These are phyloP conservation scores for Motacilla alba DNA, from an alignment of 2,113 vertebrate genomes.

Conservation along the genomic window DNA sequence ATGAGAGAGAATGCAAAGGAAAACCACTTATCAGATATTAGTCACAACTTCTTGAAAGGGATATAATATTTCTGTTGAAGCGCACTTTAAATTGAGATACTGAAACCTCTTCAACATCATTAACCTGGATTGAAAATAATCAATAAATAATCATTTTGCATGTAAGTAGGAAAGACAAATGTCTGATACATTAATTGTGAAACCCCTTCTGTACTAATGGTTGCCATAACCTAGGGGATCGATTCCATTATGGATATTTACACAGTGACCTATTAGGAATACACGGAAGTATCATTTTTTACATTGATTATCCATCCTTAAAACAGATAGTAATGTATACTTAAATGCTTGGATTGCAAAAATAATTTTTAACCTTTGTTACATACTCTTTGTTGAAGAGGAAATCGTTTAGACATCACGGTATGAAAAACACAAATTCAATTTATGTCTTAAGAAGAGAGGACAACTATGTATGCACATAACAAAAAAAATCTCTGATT, in stretches of 20 bases:
- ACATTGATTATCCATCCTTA: conserved; percentile 68
- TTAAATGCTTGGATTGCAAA: conserved; percentile 68
- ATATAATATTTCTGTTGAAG: background rate
- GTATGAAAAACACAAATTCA: conserved; percentile 58
- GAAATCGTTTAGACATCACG: conserved; percentile 59
- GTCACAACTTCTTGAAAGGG: conserved; percentile 7
- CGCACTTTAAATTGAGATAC: background rate
- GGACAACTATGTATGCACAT: conserved; percentile 13
- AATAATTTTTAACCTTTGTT: conserved; percentile 74
- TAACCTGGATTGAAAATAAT: conserved; percentile 57
- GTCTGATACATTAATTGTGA: conserved; percentile 64
- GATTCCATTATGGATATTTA: conserved; percentile 75
- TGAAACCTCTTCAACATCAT: conserved; percentile 38
- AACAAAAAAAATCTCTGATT: background rate
- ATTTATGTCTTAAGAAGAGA: conserved; percentile 48
- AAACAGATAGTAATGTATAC: conserved; percentile 64
- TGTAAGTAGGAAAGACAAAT: conserved; percentile 52
- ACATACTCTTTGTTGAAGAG: conserved; percentile 65
- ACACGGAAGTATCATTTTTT: conserved; percentile 62
- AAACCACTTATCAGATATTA: background rate
- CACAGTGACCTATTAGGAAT: conserved; percentile 66
- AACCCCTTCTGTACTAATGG: conserved; percentile 59
- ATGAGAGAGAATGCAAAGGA: background rate
- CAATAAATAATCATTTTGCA: conserved; percentile 61
- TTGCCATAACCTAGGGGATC: conserved; percentile 56